Conservation (phyloP, 2,113 vertebrate species). For the Ancistrus triradiatus region DNA sequence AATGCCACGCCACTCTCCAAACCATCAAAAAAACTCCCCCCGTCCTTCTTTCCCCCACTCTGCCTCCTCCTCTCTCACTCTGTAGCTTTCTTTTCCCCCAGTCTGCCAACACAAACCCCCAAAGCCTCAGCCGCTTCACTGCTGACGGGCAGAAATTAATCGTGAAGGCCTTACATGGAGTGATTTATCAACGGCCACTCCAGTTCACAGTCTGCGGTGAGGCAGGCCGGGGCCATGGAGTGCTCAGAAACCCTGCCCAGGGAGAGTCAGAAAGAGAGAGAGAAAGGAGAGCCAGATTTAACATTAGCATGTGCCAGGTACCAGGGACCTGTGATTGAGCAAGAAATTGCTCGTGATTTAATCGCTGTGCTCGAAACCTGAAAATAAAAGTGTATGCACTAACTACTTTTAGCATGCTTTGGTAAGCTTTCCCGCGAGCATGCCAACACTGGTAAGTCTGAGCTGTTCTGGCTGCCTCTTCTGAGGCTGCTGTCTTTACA, state of each 20-base stretch:
- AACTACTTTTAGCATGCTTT: constrained; percentile 5
- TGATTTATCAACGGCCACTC: constrained; percentile 50
- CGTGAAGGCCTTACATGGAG: constrained; percentile 43
- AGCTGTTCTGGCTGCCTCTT: neutral
- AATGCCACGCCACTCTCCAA: constrained; percentile 15
- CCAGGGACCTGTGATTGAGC: neutral
- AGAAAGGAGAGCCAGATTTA: constrained; percentile 21
- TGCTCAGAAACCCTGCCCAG: constrained; percentile 31
- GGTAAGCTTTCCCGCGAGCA: neutral
- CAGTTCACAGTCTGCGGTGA: constrained; percentile 36
- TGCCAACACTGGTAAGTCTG: neutral
- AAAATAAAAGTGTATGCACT: constrained; percentile 4
- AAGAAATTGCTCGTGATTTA: constrained; percentile 15
- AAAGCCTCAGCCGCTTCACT: constrained; percentile 48
- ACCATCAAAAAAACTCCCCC: constrained; percentile 17
- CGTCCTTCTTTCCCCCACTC: constrained; percentile 3
- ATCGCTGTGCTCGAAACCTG: neutral
- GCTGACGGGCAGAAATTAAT: constrained; percentile 52
- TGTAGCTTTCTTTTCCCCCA: constrained; percentile 20
- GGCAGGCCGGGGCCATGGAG: constrained; percentile 28
- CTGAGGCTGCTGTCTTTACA: neutral
- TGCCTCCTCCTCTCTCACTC: constrained; percentile 3
- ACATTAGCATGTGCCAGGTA: constrained; percentile 16
- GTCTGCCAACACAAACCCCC: constrained; percentile 48
- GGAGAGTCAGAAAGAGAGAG: constrained; percentile 16